Evolutionary conservation across 1,140 invertebrate genomes (phyloP).

Genomic region (Plectus sambesii): DNA sequence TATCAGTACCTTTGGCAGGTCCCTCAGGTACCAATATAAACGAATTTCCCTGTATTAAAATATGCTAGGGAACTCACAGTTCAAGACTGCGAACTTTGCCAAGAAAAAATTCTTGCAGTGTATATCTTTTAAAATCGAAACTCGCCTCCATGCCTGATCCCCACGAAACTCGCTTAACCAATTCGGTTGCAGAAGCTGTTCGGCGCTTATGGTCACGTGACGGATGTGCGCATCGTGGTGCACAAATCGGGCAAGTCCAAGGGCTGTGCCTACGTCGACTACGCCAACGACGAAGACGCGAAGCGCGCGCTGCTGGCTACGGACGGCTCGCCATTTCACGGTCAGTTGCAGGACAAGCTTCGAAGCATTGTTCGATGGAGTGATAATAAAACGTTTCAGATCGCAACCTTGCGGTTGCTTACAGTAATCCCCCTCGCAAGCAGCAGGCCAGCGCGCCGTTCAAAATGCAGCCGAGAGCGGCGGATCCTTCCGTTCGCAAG

Average conservation of each 20-base stretch:
- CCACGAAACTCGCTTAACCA: no score
- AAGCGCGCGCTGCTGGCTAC: constrained; percentile 11
- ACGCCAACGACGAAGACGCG: constrained; percentile 44
- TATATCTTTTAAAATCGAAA: neutral
- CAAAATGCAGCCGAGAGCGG: no score
- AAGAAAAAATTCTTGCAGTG: neutral
- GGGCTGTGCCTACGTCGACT: constrained; percentile 55
- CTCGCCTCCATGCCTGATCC: no score
- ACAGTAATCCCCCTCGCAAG: constrained; percentile 10
- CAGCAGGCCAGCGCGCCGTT: no score
- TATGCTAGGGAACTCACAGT: neutral
- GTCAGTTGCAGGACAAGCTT: constrained; percentile 56
- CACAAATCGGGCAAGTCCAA: constrained; percentile 73
- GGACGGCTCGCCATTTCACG: constrained; percentile 61
- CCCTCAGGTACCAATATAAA: no score
- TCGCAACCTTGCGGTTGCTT: constrained; percentile 5
- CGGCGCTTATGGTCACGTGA: constrained; percentile 58
- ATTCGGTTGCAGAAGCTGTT: constrained; percentile 25
- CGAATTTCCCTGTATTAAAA: constrained; percentile 1
- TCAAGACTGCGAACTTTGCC: constrained; percentile 5
- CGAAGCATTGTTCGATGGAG: no score
- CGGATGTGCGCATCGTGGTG: constrained; percentile 66
- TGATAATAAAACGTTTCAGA: constrained; percentile 16
- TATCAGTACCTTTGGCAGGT: no score
- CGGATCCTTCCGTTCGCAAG: no score